Conservation (phyloP, 2,888 invertebrate genomes). For the Amphimallon solstitiale region DNA sequence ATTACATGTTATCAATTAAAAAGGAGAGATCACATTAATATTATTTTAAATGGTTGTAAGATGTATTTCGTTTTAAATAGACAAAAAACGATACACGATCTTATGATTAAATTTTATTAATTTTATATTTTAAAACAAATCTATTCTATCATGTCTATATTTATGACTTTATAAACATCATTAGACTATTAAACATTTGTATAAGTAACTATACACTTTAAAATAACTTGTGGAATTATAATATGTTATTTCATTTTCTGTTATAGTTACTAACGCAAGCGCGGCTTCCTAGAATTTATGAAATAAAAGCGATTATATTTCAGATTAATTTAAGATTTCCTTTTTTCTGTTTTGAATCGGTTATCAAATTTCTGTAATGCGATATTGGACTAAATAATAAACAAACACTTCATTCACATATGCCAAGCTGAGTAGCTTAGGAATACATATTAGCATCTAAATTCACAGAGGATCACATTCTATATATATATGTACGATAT, state of each 20-base stretch:
- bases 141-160: not conserved
- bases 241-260: not conserved
- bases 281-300: constrained; percentile 14
- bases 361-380: constrained; percentile 23
- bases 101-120: too few relatives aligned
- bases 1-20: too few relatives aligned
- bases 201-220: not conserved
- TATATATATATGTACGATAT: too few relatives aligned
- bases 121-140: not conserved
- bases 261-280: not conserved
- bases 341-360: constrained; percentile 20
- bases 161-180: not conserved
- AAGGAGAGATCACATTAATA: too few relatives aligned
- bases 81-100: too few relatives aligned
- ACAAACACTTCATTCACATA: not conserved
- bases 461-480: too few relatives aligned
- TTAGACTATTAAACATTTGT: not conserved
- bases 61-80: too few relatives aligned
- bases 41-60: too few relatives aligned
- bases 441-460: too few relatives aligned
- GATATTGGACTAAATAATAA: constrained; percentile 24
- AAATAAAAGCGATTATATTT: constrained; percentile 24
- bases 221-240: not conserved
- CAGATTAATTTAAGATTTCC: constrained; percentile 23
- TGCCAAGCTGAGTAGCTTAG: too few relatives aligned